A percentile compares a stretch with the other conserved stretches of the same genome.
Evolutionary conservation across 2,888 invertebrate species (phyloP).

Genomic region (Volucella inflata): DNA sequence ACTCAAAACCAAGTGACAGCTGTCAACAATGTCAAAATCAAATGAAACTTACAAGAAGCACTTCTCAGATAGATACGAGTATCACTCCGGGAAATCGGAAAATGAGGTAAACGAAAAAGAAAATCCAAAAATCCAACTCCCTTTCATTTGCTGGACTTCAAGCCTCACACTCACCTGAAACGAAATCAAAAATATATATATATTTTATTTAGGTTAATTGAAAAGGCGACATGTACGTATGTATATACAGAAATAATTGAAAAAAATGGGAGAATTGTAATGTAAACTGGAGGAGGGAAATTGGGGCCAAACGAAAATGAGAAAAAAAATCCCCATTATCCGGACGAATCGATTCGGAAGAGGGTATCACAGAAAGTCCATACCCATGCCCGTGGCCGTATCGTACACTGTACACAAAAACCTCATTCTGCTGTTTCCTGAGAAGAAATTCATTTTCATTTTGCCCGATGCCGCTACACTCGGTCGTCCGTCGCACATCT

Average conservation of each 20-base stretch:
- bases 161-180: conserved; percentile 51
- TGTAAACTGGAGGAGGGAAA: too few species aligned
- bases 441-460: conserved; percentile 19
- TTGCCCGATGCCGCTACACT: background rate
- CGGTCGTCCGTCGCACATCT: background rate
- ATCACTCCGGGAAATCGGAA: background rate
- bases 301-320: background rate
- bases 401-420: background rate
- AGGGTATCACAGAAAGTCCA: conserved; percentile 3
- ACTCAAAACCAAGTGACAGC: conserved; percentile 27
- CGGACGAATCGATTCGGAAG: conserved; percentile 1
- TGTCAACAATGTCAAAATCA: conserved; percentile 37
- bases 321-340: conserved; percentile 34
- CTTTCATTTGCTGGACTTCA: conserved; percentile 25
- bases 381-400: background rate
- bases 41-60: conserved; percentile 12
- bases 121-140: background rate
- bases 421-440: background rate
- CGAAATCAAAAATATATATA: background rate
- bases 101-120: background rate
- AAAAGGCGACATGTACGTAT: conserved; percentile 27
- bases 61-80: background rate
- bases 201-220: conserved; percentile 47
- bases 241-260: background rate
- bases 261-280: background rate